A percentile compares a stretch with the other conserved stretches of the same genome.
Conservation (phyloP, 2,888 invertebrate genomes). For the Operophtera brumata region DNA sequence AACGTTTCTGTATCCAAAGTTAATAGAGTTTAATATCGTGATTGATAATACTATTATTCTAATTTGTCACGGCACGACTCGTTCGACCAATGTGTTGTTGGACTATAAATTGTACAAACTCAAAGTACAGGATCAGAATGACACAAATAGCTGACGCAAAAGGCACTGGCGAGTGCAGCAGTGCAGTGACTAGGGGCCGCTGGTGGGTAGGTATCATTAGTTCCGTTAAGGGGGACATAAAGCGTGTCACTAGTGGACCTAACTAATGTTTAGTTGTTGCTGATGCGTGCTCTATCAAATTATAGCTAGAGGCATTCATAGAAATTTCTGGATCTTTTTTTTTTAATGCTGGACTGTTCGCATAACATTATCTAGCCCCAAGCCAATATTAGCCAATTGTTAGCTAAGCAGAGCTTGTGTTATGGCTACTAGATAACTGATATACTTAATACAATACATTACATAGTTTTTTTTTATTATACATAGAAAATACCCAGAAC, state of each 20-base stretch:
- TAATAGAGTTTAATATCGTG: conserved; percentile 5
- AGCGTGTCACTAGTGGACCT: conserved; percentile 46
- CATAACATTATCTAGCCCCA: too few relatives aligned
- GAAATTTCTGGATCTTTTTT: conserved; percentile 7
- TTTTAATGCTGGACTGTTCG: too few relatives aligned
- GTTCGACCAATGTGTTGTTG: conserved; percentile 13
- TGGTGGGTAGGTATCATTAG: conserved; percentile 43
- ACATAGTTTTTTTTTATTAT: too few relatives aligned
- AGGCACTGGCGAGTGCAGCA: conserved; percentile 40
- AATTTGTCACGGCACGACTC: conserved; percentile 15
- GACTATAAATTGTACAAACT: conserved; percentile 13
- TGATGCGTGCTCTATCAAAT: conserved; percentile 22
- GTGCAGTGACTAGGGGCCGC: conserved; percentile 42
- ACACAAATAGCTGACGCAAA: conserved; percentile 53
- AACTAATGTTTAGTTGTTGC: conserved; percentile 28
- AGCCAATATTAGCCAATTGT: too few relatives aligned
- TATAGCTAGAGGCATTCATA: conserved; percentile 5
- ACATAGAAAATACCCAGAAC: too few relatives aligned
- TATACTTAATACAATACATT: too few relatives aligned
- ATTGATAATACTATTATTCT: conserved; percentile 15
- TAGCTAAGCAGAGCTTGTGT: too few relatives aligned
- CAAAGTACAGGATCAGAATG: conserved; percentile 42
- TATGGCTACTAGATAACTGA: too few relatives aligned
- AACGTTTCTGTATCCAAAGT: conserved; percentile 1
- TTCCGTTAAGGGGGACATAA: conserved; percentile 56